phyloP scores from a whole-genome alignment of 2,113 vertebrate genomes.

The Zapornia atra region DNA sequence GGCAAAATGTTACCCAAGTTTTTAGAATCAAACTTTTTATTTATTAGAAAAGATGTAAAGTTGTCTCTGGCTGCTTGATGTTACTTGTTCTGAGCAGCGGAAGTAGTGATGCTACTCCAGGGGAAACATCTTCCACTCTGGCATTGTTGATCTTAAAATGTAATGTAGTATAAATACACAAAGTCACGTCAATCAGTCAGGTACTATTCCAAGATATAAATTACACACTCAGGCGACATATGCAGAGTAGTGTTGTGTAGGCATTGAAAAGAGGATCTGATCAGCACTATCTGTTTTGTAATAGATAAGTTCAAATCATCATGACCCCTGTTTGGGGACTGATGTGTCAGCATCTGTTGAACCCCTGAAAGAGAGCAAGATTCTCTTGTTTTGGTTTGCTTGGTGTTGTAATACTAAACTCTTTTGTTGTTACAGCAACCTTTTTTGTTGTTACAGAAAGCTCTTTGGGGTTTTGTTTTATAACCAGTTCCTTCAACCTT shows the following conservation, averaged over 20 bases:
- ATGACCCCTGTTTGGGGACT: not conserved
- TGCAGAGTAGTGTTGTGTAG: not conserved
- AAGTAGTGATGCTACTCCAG: constrained; percentile 30
- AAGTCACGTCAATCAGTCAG: constrained; percentile 14
- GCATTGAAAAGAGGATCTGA: not conserved
- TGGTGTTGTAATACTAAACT: not conserved
- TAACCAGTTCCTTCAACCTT: not conserved
- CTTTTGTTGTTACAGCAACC: not conserved
- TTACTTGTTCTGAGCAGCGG: constrained; percentile 24
- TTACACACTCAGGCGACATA: not conserved
- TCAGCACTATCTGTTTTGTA: constrained; percentile 5
- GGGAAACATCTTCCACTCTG: constrained; percentile 14
- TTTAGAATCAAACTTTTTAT: constrained; percentile 64
- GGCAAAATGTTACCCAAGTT: constrained; percentile 64
- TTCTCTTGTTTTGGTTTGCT: not conserved
- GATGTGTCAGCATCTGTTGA: not conserved
- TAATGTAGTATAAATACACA: not conserved
- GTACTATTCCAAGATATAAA: not conserved
- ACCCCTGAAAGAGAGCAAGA: not conserved
- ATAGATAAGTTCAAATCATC: not conserved
- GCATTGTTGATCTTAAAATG: constrained; percentile 16
- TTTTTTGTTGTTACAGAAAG: not conserved
- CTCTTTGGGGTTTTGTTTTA: not conserved
- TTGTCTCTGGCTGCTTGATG: constrained; percentile 8
- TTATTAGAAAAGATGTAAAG: constrained; percentile 40